A percentile compares a stretch with the other conserved stretches of the same genome.
phyloP scores from a whole-genome alignment of 2,797 vertebrate species.

The Acipenser ruthenus region DNA sequence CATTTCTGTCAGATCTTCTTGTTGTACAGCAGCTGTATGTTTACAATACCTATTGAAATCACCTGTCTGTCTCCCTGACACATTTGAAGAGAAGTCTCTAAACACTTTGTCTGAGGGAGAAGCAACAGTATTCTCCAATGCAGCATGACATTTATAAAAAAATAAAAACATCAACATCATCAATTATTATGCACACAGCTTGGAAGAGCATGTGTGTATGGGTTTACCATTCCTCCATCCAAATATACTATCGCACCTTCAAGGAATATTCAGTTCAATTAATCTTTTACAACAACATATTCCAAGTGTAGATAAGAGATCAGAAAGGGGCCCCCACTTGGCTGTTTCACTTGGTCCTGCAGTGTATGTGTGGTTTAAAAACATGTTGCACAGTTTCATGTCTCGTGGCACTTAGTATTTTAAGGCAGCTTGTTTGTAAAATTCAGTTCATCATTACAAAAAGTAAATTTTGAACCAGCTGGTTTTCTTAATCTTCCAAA shows the following conservation, averaged over 20 bases:
- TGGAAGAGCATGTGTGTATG: neutral
- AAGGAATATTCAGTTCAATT: neutral
- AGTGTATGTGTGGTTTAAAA: slow-evolving; percentile 11
- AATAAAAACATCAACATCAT: neutral
- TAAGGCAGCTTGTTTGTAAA: slow-evolving; percentile 35
- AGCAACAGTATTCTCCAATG: too few species aligned
- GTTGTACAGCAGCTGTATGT: neutral
- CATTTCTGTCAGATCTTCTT: neutral
- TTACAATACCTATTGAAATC: neutral
- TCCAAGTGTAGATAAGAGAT: slow-evolving; percentile 6
- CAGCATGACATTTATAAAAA: neutral
- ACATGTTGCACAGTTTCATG: slow-evolving; percentile 24
- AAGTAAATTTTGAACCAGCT: slow-evolving; percentile 21
- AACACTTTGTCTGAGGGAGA: too few species aligned
- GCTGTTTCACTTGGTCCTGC: slow-evolving; percentile 1
- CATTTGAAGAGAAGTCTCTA: neutral
- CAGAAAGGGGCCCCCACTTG: neutral
- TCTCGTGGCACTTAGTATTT: slow-evolving; percentile 25
- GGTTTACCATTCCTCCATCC: neutral
- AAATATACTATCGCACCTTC: neutral
- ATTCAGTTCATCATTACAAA: slow-evolving; percentile 45
- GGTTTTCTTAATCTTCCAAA: slow-evolving; percentile 7
- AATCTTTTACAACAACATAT: neutral
- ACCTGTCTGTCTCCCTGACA: neutral
- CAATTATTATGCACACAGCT: neutral